Evolutionary conservation across 2,797 vertebrate species (phyloP), one percentile per base, ranked within the genome.

Genomic region (Xenentodon cancila): DNA sequence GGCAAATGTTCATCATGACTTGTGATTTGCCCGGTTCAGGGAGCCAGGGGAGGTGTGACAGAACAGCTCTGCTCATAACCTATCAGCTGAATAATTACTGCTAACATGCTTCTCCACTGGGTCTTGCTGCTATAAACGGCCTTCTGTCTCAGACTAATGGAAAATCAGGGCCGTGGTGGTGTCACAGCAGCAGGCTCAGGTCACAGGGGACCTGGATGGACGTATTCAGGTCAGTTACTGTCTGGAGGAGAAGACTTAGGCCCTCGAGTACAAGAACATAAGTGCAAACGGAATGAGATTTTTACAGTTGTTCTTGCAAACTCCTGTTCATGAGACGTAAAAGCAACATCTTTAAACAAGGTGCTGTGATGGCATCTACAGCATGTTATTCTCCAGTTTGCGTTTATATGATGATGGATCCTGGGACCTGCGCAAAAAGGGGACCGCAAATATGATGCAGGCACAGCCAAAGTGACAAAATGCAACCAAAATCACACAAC

Each of bases 41-140:
- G 53, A 59, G 59, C 30, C 67, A 3, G 46, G 46, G 56, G 73
- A 71, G 1, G 52, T 64, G 59, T 70, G 79, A 78, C 79, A 68
- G 71, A 51, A 54, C 48, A 9, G 63, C 53, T 53, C 68, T 64
- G 53, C 67, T 67, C 51, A 47, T 51, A 70, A 72, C 54, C 69
- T 25, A 63, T 77, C 80, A 73, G 75, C 75, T 82, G 81, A 82
- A 79, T 85, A 84, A 85, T 82, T 79, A 79, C 79, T 0, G 22
- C 71, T 79, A 74, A 84, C 77, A 59, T 62, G 73, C 68, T 47
- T 68, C 71, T 81, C 86, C 78, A 34, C 68, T 51, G 83, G 73
- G 79, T 57, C 51, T 64, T 42, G 59, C 77, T 71, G 75, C 72
- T 78, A 71, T 77, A 80, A 85, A 72, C 59, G 56, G 68, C 63